Conservation (phyloP, 2,888 invertebrate genomes). For the Stomorhina lunata region DNA sequence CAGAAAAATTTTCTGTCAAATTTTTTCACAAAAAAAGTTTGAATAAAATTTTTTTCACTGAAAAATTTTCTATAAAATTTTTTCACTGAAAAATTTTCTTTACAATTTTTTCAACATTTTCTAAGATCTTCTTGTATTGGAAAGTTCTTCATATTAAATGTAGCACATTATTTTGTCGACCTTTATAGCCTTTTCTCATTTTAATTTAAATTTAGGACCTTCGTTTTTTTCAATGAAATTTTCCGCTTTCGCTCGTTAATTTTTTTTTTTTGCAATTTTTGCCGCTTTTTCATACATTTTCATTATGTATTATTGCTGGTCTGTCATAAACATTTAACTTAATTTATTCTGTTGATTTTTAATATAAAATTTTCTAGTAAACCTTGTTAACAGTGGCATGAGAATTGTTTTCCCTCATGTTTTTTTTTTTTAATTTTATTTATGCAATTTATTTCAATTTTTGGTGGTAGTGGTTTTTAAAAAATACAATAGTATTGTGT, state of each 20-base stretch:
- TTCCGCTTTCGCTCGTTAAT: background rate
- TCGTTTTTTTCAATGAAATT: conserved; percentile 6
- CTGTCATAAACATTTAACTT: conserved; percentile 45
- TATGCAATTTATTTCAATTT: too few relatives aligned
- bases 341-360: conserved; percentile 23
- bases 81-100: too few relatives aligned
- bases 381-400: background rate
- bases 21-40: too few relatives aligned
- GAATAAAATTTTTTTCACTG: too few relatives aligned
- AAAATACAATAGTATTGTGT: too few relatives aligned
- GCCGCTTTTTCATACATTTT: background rate
- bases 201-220: conserved; percentile 25
- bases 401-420: background rate
- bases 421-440: too few relatives aligned
- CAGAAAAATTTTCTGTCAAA: too few relatives aligned
- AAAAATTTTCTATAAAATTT: too few relatives aligned
- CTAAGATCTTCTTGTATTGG: too few relatives aligned
- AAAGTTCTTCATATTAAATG: too few relatives aligned
- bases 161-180: background rate
- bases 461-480: too few relatives aligned
- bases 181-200: conserved; percentile 9
- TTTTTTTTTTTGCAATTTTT: background rate
- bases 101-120: too few relatives aligned
- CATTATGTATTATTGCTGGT: conserved; percentile 40
- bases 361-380: conserved; percentile 14